Percentiles rank a stretch among this genome's conserved stretches.
phyloP scores from a whole-genome alignment of 2,797 vertebrate genomes.

The Pseudomugil gertrudae region DNA sequence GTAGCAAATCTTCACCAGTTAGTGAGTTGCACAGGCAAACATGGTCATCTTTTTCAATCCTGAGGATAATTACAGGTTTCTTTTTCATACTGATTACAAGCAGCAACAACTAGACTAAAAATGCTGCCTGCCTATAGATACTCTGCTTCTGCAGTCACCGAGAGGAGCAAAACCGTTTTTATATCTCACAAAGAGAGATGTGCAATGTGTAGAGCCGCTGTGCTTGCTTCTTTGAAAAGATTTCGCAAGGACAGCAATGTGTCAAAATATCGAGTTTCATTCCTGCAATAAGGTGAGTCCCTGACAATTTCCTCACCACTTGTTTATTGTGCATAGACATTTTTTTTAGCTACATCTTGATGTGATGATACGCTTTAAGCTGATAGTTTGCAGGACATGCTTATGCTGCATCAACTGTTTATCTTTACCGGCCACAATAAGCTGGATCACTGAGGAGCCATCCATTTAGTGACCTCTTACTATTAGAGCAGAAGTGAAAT shows the following conservation, averaged over 20 bases:
- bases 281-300: not conserved
- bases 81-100: not conserved
- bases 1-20: too few species aligned
- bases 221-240: slow-evolving; percentile 3
- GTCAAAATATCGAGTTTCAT: not conserved
- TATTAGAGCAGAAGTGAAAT: not conserved
- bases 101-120: not conserved
- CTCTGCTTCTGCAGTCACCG: slow-evolving; percentile 1
- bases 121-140: not conserved
- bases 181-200: not conserved
- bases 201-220: not conserved
- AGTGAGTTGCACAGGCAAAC: not conserved
- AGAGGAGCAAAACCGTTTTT: slow-evolving; percentile 5
- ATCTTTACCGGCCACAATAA: not conserved
- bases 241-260: slow-evolving; percentile 1
- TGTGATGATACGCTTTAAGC: not conserved
- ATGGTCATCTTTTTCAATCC: not conserved
- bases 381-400: not conserved
- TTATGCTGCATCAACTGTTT: slow-evolving; percentile 1
- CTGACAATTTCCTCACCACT: not conserved
- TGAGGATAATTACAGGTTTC: not conserved
- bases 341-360: not conserved
- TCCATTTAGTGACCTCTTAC: not conserved
- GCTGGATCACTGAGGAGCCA: not conserved
- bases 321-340: not conserved